phyloP scores from a whole-genome alignment of 2,888 invertebrate species.

The Cheilosia vulpina region DNA sequence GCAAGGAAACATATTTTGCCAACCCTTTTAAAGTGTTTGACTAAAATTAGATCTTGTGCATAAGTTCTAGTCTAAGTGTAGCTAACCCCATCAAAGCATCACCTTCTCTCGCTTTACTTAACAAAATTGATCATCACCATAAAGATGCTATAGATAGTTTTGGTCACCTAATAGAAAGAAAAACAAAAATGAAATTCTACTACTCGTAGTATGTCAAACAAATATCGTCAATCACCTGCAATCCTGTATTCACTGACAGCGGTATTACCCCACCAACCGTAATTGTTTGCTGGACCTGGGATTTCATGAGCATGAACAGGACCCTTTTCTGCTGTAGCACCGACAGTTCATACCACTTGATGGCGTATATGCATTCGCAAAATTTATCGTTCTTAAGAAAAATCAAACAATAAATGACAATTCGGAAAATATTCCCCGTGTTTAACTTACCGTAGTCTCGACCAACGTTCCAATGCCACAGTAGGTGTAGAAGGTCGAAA shows the following conservation, averaged over 20 bases:
- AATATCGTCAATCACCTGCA: conserved; percentile 60
- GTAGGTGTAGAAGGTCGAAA: conserved; percentile 77
- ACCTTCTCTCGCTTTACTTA: too few species aligned
- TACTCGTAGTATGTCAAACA: too few species aligned
- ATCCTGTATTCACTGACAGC: conserved; percentile 75
- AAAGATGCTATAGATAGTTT: too few species aligned
- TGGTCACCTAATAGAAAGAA: too few species aligned
- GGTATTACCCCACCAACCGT: conserved; percentile 70
- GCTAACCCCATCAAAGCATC: too few species aligned
- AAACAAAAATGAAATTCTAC: too few species aligned
- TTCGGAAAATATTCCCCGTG: too few species aligned
- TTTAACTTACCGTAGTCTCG: conserved; percentile 75
- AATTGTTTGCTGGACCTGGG: conserved; percentile 61
- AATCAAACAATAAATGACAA: not conserved
- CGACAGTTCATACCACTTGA: conserved; percentile 74
- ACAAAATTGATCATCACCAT: too few species aligned
- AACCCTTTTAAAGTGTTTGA: too few species aligned
- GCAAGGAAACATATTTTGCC: too few species aligned
- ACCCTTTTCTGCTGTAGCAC: conserved; percentile 70
- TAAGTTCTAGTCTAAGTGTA: too few species aligned
- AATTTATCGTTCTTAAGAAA: conserved; percentile 36
- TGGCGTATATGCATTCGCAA: conserved; percentile 73
- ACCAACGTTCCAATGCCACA: conserved; percentile 77
- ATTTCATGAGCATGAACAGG: conserved; percentile 74
- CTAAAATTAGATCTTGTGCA: too few species aligned